A percentile compares a stretch with the other conserved stretches of the same genome.
Evolutionary conservation across 2,113 vertebrate species (phyloP).

Genomic region (Chaetorhynchus papuensis): DNA sequence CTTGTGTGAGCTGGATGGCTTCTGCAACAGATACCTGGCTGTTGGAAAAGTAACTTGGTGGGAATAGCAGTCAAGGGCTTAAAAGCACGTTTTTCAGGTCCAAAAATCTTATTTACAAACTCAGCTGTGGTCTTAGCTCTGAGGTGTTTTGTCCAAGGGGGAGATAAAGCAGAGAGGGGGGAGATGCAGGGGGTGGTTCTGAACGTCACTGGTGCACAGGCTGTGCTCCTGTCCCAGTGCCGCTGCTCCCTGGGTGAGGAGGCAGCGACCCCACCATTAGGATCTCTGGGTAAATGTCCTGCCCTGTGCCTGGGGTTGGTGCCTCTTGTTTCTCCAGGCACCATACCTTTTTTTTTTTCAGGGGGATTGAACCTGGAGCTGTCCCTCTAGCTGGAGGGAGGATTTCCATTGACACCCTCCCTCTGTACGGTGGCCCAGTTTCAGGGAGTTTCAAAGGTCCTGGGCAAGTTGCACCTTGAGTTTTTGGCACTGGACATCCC

Average conservation of each 20-base stretch:
- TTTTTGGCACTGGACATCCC: neutral
- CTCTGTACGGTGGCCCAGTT: neutral
- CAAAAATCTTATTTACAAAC: neutral
- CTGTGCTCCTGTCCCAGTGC: neutral
- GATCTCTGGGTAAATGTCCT: neutral
- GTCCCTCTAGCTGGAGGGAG: neutral
- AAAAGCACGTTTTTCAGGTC: neutral
- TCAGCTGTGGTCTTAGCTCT: neutral
- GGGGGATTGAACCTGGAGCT: neutral
- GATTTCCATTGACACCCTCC: neutral
- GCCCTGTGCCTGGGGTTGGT: fast-evolving
- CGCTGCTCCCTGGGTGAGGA: neutral
- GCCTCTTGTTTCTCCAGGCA: neutral
- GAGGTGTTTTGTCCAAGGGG: neutral
- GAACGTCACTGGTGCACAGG: fast-evolving
- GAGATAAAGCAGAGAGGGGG: neutral
- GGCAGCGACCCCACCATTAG: fast-evolving
- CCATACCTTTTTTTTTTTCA: neutral
- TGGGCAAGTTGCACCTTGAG: neutral
- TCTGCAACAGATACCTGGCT: neutral
- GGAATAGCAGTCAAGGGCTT: neutral
- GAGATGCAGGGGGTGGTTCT: neutral
- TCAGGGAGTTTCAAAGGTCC: neutral
- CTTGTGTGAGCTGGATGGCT: slow-evolving; percentile 55
- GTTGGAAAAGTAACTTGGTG: neutral